Base-by-base conservation (phyloP, 2,888 invertebrate genomes). In the Ophion costatus region DNA sequence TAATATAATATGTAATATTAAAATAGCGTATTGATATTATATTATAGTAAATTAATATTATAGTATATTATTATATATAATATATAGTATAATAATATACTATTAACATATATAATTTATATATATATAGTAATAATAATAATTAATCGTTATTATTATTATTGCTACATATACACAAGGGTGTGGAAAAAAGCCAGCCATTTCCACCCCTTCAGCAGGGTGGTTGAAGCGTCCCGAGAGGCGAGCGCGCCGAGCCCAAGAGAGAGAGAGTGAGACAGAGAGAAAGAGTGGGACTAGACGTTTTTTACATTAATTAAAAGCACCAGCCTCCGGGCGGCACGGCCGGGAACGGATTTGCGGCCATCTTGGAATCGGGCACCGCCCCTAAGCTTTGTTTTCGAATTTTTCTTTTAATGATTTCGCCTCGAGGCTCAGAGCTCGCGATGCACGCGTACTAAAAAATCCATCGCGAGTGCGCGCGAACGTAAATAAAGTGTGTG, bases 281-380 rank as follows among this genome's bases (percentile, higher is more conserved):
- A 56, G 74, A 45, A 57, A 63, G 81, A 70, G 78, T 57, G 67
- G 67, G 76, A 64, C 71, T 77, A 71, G 81, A 83, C 84, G 79
- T 91, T 92, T 92, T 92, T 91, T 90, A 92, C 91, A 92, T 92
- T 92, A 93, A 93, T 93, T 93, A 92, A 93, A 91, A 92, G 91
- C 91, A 90, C 91, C 92, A 90, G 90, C 91, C 93, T 90, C 91
- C 91, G 90, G 90, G 90, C 89, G 87, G 89, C 89, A 89, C 87
- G 86, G 61, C 14, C 89, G 73, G 89, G 88, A 76, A 73, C 33
- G 80, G 79, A 71, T 74, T 61, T 75, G 59, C 93, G 92, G 93
- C 93, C 93, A 93, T 93, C 93, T 93, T 93, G 92, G 90, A 91
- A 91, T 75, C 87, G 90, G 93, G 89, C 92, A 93, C 93, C 93